Evolutionary conservation across 2,113 vertebrate genomes (phyloP), one percentile per base, ranked within the genome.

Genomic region (Phaetusa simplex): DNA sequence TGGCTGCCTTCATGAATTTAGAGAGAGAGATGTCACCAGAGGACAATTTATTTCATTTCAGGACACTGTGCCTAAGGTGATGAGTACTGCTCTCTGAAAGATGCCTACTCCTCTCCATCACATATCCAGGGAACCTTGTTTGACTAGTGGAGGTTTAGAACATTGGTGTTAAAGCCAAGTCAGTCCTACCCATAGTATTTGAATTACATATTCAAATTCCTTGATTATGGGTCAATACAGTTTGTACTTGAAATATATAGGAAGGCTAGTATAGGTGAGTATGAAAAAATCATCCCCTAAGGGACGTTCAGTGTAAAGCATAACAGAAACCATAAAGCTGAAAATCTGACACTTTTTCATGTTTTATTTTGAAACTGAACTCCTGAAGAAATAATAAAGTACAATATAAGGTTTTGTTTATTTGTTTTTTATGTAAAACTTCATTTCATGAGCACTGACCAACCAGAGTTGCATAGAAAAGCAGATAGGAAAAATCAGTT

Each of bases 221-320:
- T 29, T 56, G 20, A 22, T 19, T 70, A 34, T 5, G 6, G 30
- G 7, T 76, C 32, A 58, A 9, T 50, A 38, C 4, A 15, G 13
- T 6, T 82, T 1, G 4, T 20, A 40, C 0, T 0, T 55, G 27
- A 82, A 87, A 56, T 22, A 53, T 2, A 7, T 5, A 64, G 11
- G 32, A 71, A 64, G 55, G 10, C 3, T 14, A 3, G 7, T 10
- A 47, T n/a, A 64, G 55, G 10, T 3, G 12, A 3, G 7, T 10
- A 47, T n/a, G 30, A 26, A n/a, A 71, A 88, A 69, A 50, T 0
- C 21, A 91, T 78, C 5, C 20, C 42, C 32, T 21, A 16, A 70
- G 38, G 24, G 9, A 87, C 9, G 10, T 72, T 50, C 24, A 36
- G 14, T 10, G 17, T 40, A n/a, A 40, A 81, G 18, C 17, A 27